Conservation (phyloP, 2,113 vertebrate genomes). For the Apeltes quadracus region DNA sequence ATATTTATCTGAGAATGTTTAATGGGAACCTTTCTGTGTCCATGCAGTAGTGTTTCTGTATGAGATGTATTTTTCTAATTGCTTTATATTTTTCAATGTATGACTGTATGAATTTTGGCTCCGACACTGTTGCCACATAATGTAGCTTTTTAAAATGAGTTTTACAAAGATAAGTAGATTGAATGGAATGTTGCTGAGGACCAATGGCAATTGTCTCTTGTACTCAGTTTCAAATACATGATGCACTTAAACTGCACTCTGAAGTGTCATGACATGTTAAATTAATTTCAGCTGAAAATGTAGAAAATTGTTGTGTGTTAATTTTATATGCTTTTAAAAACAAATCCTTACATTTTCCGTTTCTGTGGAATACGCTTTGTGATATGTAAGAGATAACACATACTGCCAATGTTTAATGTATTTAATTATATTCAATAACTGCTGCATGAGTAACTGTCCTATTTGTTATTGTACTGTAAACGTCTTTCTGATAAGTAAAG, state of each 20-base stretch:
- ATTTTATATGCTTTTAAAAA: background rate
- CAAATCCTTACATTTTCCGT: background rate
- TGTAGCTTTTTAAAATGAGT: background rate
- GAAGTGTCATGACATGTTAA: too few relatives aligned
- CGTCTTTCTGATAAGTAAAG: background rate
- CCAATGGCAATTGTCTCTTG: background rate
- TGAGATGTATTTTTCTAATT: slow-evolving; percentile 5
- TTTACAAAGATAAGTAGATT: background rate
- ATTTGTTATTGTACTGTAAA: background rate
- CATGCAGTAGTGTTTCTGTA: background rate
- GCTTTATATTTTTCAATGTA: background rate
- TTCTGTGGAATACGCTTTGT: background rate
- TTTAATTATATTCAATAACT: background rate
- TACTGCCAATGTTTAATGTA: too few relatives aligned
- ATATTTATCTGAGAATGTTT: slow-evolving; percentile 47
- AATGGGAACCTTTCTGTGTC: background rate
- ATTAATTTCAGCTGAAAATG: background rate
- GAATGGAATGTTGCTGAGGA: background rate
- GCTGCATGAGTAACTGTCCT: background rate
- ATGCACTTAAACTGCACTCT: background rate
- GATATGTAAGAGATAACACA: background rate
- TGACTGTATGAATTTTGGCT: background rate
- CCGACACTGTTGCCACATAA: background rate
- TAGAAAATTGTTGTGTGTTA: too few relatives aligned
- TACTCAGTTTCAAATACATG: background rate